Percentiles rank a stretch among this genome's conserved stretches.
Conservation (phyloP, 2,888 invertebrate species). For the Drosophila villosipedis region DNA sequence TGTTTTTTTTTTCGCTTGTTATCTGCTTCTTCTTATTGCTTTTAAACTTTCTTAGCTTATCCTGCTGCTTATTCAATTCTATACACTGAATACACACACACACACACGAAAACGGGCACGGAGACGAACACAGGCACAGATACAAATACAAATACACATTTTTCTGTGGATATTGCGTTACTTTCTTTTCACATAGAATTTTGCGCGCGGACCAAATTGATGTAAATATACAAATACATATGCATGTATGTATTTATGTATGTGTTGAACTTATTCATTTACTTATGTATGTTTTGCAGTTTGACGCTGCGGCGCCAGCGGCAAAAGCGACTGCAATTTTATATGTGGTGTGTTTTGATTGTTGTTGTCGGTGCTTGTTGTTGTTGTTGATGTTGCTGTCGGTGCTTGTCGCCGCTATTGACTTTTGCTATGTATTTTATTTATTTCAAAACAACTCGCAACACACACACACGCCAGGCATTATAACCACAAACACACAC, state of each 20-base stretch:
- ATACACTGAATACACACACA: slow-evolving; percentile 61
- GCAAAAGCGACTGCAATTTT: slow-evolving; percentile 42
- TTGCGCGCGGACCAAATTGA: slow-evolving; percentile 47
- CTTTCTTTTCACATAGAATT: slow-evolving; percentile 60
- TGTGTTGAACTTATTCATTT: slow-evolving; percentile 23
- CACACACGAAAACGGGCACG: slow-evolving; percentile 36
- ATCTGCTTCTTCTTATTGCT: slow-evolving; percentile 56
- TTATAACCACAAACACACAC: slow-evolving; percentile 48
- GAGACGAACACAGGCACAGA: slow-evolving; percentile 5
- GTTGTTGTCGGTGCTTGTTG: slow-evolving; percentile 44
- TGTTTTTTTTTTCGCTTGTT: slow-evolving; percentile 44
- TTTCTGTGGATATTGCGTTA: slow-evolving; percentile 38
- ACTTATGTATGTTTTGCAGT: slow-evolving; percentile 36
- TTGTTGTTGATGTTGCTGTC: slow-evolving; percentile 34
- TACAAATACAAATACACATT: slow-evolving; percentile 39
- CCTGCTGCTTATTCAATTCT: slow-evolving; percentile 68
- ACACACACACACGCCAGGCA: slow-evolving; percentile 43
- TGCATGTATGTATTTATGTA: slow-evolving; percentile 20
- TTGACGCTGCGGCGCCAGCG: slow-evolving; percentile 38
- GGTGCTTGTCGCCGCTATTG: slow-evolving; percentile 30
- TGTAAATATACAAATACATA: slow-evolving; percentile 46
- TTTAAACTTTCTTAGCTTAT: slow-evolving; percentile 58
- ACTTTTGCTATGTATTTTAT: slow-evolving; percentile 47
- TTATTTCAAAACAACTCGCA: slow-evolving; percentile 68
- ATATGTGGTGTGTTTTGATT: slow-evolving; percentile 64